phyloP scores from a whole-genome alignment of 2,797 vertebrate genomes.

The Syndactyla subalaris region DNA sequence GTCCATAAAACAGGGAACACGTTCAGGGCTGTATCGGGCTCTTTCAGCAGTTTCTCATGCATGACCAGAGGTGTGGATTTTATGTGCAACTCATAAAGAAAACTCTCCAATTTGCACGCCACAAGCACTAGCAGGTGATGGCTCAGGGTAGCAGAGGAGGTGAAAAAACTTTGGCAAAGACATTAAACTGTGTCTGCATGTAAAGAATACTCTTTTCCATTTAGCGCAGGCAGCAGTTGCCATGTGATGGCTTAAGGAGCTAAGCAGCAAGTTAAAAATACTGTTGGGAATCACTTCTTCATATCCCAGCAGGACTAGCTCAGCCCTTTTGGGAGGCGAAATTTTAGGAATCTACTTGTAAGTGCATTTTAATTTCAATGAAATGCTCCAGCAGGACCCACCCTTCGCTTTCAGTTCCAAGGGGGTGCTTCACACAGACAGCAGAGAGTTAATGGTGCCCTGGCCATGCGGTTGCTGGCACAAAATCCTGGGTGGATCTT shows the following conservation, averaged over 20 bases:
- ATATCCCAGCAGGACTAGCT: background rate
- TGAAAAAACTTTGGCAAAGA: constrained; percentile 57
- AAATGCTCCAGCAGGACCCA: background rate
- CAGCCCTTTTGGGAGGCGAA: background rate
- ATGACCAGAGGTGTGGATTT: constrained; percentile 74
- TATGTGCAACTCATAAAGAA: constrained; percentile 72
- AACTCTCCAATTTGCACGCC: constrained; percentile 53
- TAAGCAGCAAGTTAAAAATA: constrained; percentile 20
- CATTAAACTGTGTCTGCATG: constrained; percentile 13
- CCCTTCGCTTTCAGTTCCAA: background rate
- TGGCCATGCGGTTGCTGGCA: background rate
- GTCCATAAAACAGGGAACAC: constrained; percentile 58
- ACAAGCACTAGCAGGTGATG: constrained; percentile 64
- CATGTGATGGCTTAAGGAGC: background rate
- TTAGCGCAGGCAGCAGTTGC: background rate
- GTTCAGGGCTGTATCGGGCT: constrained; percentile 11
- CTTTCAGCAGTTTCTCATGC: constrained; percentile 68
- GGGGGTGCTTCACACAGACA: background rate
- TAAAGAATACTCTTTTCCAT: constrained; percentile 35
- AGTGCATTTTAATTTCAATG: background rate
- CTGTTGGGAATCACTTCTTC: background rate
- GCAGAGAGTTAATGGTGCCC: background rate
- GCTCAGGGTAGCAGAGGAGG: constrained; percentile 46
- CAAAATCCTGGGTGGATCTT: background rate
- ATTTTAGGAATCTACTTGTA: background rate